Evolutionary conservation across 2,113 vertebrate species (phyloP), one percentile per base, ranked within the genome.

Genomic region (Antechinus stuartii): DNA sequence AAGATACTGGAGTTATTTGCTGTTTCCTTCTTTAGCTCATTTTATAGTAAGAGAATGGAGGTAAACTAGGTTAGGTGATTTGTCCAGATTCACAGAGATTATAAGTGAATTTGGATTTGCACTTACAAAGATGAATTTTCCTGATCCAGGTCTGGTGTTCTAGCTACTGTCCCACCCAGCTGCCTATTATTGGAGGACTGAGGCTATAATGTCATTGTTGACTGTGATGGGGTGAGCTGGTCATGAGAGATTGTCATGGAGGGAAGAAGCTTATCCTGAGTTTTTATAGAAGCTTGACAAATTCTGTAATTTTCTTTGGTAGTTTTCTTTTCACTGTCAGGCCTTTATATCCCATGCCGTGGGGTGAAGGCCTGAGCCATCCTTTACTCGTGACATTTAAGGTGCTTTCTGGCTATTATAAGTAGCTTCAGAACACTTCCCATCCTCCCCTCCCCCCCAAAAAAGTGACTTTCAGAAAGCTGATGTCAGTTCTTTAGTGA

Each of bases 341-440:
- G 16, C 90, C 94, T 56, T 90, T 93, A 50, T 90, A 57, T 46
- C 94, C 47, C 1, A 42, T 84, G 68, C 7, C 35, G 52, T 55
- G 42, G 22, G 92, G 14, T 19, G 27, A 8, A 47, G 95, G 46
- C 91, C 84, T 42, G 35, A 92, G 56, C 25, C 90, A 11, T 94
- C 50, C 25, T 91, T 95, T 61, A 54, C 90, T 92, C 94, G 91
- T 90, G 95, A 46, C 53, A 96, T 96, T 90, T 92, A 92, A 96
- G 95, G 94, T 42, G 89, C 57, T 94, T 84, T 94, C 84, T 96
- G 95, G 90, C 61, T 93, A 91, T 92, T 1, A n/a, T 35, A 35
- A 46, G 14, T 94, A 91, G 90, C n/a, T 24, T 94, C 25, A 57
- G 93, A 91, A 90, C 84, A 46, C 54, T 96, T 52, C 9, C 8